Conservation (phyloP, 2,797 vertebrate genomes). For the Caiman crocodilus region DNA sequence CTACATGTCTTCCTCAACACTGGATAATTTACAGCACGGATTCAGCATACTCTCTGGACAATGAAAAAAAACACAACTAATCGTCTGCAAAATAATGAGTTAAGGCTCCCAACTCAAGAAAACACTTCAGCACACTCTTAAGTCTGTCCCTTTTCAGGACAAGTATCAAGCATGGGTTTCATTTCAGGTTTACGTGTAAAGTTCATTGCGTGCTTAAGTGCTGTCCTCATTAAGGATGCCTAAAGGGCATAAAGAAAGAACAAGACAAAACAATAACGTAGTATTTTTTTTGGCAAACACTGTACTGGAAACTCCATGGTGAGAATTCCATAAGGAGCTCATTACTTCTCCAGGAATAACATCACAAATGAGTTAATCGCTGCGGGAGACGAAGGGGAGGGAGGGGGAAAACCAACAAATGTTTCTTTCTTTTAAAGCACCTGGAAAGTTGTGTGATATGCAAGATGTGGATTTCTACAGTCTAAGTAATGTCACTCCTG, state of each 20-base stretch:
- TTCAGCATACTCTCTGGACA: not conserved
- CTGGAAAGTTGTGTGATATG: not conserved
- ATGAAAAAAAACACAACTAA: not conserved
- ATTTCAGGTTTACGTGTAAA: not conserved
- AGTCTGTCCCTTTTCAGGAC: not conserved
- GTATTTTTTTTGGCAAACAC: slow-evolving; percentile 12
- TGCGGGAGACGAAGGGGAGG: not conserved
- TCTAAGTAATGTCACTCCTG: not conserved
- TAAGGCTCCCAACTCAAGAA: not conserved
- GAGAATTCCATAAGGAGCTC: slow-evolving; percentile 18
- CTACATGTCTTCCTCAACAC: too few relatives aligned
- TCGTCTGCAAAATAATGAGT: not conserved
- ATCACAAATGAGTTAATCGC: not conserved
- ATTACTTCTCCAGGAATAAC: not conserved
- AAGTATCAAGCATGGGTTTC: not conserved
- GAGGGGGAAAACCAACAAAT: slow-evolving; percentile 4
- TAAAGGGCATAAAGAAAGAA: not conserved
- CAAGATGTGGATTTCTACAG: not conserved
- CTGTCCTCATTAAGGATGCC: not conserved
- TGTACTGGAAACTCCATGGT: not conserved
- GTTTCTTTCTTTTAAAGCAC: slow-evolving; percentile 10
- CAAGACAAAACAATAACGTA: not conserved
- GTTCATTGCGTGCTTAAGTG: slow-evolving; percentile 9
- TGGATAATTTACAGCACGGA: too few relatives aligned
- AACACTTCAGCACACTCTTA: slow-evolving; percentile 19